Percentiles rank a stretch among this genome's conserved stretches.
phyloP scores from a whole-genome alignment of 2,797 vertebrate genomes.

The Enteromius unitaeniatus region DNA sequence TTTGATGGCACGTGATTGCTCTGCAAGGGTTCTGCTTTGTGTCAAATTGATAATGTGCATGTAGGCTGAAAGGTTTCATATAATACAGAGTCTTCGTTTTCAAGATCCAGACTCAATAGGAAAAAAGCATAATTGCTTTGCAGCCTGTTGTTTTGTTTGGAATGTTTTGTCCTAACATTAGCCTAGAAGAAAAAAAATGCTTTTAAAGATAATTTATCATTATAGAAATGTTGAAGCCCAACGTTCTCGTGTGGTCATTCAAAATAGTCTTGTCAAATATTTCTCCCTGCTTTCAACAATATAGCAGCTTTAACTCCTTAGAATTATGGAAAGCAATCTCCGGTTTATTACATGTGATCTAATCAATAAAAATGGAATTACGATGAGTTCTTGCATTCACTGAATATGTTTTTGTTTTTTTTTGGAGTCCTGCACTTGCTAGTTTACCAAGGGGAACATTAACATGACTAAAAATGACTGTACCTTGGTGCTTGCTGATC shows the following conservation, averaged over 20 bases:
- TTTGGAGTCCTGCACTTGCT: neutral
- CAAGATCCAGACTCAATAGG: neutral
- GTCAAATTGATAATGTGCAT: constrained; percentile 27
- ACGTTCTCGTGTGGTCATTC: neutral
- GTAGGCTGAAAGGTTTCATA: constrained; percentile 34
- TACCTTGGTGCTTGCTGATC: neutral
- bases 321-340: neutral
- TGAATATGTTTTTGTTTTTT: neutral
- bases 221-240: constrained; percentile 17
- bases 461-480: neutral
- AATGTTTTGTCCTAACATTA: constrained; percentile 6
- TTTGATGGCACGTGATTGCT: constrained; percentile 18
- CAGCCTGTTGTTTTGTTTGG: neutral
- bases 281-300: neutral
- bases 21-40: constrained; percentile 16
- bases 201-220: neutral
- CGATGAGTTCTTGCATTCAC: neutral
- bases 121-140: neutral
- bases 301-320: neutral
- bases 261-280: constrained; percentile 7
- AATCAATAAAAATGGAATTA: neutral
- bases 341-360: neutral
- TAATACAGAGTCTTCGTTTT: constrained; percentile 30
- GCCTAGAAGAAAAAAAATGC: neutral
- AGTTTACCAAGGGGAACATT: constrained; percentile 3